Evolutionary conservation across 2,888 invertebrate species (phyloP), one percentile per base, ranked within the genome.

Genomic region (Hoplodrina blanda): DNA sequence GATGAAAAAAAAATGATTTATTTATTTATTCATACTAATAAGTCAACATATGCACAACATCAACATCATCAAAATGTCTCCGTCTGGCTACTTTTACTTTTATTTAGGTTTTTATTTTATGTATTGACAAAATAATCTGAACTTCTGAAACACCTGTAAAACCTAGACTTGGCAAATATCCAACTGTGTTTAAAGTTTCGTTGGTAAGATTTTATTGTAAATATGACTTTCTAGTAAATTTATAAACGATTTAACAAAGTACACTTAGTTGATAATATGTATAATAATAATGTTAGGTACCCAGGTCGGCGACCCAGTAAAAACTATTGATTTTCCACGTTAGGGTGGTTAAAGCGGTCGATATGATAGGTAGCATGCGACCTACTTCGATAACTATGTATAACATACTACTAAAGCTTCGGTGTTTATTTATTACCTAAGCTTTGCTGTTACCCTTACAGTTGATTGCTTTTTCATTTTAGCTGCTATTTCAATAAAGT

Each of bases 321-420:
- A 63, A 60, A 30, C 37, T 82, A 86, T 86, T 82, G 86, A 86
- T 86, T 84, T 68, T 71, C 62, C 67, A 10, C 53, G 55, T 37
- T 37, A 25, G 67, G 57, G 65, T 62, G 65, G 73, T 75, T 63
- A 46, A 33, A 65, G 8, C 81, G 77, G 78, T 81, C 81, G 83
- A 81, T 75, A 54, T 73, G 81, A 85, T 86, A n/a, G n/a, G n/a
- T n/a, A 81, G 54, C 73, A 41, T 54, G 72, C 82, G 90, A 86
- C 90, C 90, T 83, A 90, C 83, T 85, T 89, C 57, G 88, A 81
- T 85, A 85, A 67, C 30, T 56, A 25, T 19, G 25, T 19, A 41
- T 11, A 33, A 44, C 5, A 65, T 33, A 49, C 53, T 30, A 11
- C 33, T 25, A 19, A 19, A 25, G 50, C 50, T 55, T n/a, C 6